Evolutionary conservation across 2,113 vertebrate species (phyloP), one percentile per base, ranked within the genome.

Genomic region (Tapirus terrestris): DNA sequence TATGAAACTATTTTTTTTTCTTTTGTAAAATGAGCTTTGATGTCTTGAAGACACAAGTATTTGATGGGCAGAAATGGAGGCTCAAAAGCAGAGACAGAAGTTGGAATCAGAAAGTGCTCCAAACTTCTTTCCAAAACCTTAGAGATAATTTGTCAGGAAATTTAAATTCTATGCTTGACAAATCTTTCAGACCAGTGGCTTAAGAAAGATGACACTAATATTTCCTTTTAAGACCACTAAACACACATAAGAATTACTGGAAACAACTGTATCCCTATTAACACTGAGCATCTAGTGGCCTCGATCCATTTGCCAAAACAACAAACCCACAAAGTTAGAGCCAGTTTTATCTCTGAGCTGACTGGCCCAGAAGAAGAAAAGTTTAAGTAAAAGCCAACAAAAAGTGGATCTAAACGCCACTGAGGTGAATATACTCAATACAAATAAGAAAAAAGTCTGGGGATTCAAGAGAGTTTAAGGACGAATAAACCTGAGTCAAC

Each of bases 171-270:
- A 31, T 8, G 27, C 39, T 77, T 80, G 16, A 43, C 23, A 76
- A 60, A 43, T 8, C 70, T 92, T 90, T 92, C 51, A 67, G 43
- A 60, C 56, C 4, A 72, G n/a, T 21, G 39, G 31, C 39, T 75
- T 79, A 70, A 60, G 58, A 82, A 92, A 94, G 25, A 58, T 56
- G 58, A 90, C 13, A 77, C 77, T 89, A 72, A 68, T 9, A 76
- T 31, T 73, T 96, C 51, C 85, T 75, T 58, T 80, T 84, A 87
- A 91, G 67, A 75, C 31, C 16, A 79, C 23, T 53, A 83, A 96
- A 60, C 45, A 39, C 20, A 96, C 33, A 11, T 3, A 58, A 79
- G 65, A 91, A 87, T 48, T 81, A 53, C 18, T 63, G 5, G 43
- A 65, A 86, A 89, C 13, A n/a, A 48, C 11, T 45, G 8, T 65